Evolutionary conservation across 2,888 invertebrate species (phyloP).

Genomic region (Coenonympha arcania): DNA sequence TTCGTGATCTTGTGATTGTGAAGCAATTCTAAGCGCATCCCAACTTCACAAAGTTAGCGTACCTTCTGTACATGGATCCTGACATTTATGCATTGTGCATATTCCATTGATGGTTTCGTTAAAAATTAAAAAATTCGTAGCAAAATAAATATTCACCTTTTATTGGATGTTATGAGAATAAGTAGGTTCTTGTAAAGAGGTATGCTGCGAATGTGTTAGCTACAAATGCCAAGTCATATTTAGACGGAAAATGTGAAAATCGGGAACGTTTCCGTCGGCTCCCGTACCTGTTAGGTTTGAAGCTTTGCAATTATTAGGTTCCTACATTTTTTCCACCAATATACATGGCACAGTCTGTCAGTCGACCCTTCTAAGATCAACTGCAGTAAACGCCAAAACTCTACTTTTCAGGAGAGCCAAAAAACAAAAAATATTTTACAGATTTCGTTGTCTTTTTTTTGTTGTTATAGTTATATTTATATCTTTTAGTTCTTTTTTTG

Average conservation of each 20-base stretch:
- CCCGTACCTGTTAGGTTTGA: too few relatives aligned
- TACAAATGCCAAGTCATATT: slow-evolving; percentile 41
- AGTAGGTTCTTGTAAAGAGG: slow-evolving; percentile 1
- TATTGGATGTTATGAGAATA: slow-evolving; percentile 31
- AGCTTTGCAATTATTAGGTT: too few relatives aligned
- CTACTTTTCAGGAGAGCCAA: too few relatives aligned
- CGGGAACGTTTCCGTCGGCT: slow-evolving; percentile 35
- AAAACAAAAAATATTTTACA: too few relatives aligned
- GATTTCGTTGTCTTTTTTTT: too few relatives aligned
- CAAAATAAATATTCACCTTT: not conserved
- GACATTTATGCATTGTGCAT: not conserved
- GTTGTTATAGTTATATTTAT: too few relatives aligned
- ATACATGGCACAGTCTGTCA: too few relatives aligned
- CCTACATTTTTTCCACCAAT: too few relatives aligned
- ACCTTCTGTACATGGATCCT: not conserved
- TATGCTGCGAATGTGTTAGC: slow-evolving; percentile 37
- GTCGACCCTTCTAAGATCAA: too few relatives aligned
- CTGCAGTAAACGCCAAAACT: too few relatives aligned
- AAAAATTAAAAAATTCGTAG: too few relatives aligned
- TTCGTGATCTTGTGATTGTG: slow-evolving; percentile 31
- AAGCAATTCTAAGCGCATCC: slow-evolving; percentile 45
- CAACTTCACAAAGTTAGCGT: slow-evolving; percentile 1
- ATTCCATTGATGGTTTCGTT: slow-evolving; percentile 11
- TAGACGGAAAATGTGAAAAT: slow-evolving; percentile 45
- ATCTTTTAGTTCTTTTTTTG: too few relatives aligned